Evolutionary conservation across 2,888 invertebrate species (phyloP).

Genomic region (Heteromyza rotundicornis): DNA sequence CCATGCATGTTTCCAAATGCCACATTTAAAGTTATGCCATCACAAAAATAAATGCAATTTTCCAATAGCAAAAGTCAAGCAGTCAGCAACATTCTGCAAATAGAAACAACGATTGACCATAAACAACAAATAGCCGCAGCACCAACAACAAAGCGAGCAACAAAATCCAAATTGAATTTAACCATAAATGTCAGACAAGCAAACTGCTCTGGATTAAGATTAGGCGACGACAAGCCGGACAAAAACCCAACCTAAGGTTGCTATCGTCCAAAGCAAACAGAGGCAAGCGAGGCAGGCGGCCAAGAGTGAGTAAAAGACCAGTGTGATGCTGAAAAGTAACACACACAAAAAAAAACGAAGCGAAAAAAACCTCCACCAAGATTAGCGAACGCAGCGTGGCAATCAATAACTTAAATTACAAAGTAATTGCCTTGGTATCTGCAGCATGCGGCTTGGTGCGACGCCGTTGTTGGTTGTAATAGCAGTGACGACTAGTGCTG

Average conservation of each 20-base stretch:
- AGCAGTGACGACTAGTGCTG: conserved; percentile 9
- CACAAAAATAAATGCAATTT: too few species aligned
- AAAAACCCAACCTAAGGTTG: neutral
- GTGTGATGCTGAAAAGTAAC: neutral
- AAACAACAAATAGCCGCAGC: neutral
- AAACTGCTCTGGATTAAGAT: conserved; percentile 39
- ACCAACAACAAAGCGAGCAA: neutral
- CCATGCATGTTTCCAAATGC: too few species aligned
- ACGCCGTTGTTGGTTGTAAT: too few species aligned
- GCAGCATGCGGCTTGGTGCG: conserved; percentile 7
- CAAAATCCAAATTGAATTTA: conserved; percentile 51
- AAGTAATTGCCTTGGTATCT: conserved; percentile 58
- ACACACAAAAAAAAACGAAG: neutral
- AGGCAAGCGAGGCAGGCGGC: too few species aligned
- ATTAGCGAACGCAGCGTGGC: conserved; percentile 45
- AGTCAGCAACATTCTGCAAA: conserved; percentile 39
- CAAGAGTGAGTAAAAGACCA: too few species aligned
- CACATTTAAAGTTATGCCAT: too few species aligned
- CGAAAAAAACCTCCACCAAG: neutral
- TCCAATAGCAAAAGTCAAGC: too few species aligned
- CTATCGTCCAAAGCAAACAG: too few species aligned
- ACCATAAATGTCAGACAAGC: conserved; percentile 47
- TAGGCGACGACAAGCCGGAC: conserved; percentile 22
- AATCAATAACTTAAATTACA: conserved; percentile 62
- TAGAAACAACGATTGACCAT: conserved; percentile 28